phyloP scores from a whole-genome alignment of 1,140 invertebrate genomes.

The Lerema accius region DNA sequence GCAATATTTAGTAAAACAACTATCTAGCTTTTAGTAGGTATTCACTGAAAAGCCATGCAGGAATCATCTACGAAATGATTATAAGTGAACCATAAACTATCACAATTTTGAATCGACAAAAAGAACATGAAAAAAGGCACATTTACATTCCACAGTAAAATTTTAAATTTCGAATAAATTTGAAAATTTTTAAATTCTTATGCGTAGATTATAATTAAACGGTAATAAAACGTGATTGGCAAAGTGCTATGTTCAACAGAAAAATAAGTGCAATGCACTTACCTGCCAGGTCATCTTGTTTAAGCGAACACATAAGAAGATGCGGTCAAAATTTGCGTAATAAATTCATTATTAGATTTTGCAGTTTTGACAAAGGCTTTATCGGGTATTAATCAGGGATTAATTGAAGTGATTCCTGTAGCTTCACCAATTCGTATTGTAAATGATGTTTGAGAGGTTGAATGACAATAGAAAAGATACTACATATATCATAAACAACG shows the following conservation, averaged over 20 bases:
- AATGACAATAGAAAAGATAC: not conserved
- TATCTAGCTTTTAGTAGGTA: slow-evolving; percentile 8
- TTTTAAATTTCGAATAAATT: slow-evolving; percentile 4
- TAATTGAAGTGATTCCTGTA: not conserved
- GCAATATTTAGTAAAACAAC: slow-evolving; percentile 14
- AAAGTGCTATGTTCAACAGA: slow-evolving; percentile 12
- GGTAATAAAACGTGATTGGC: slow-evolving; percentile 12
- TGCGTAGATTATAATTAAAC: slow-evolving; percentile 15
- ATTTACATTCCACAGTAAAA: slow-evolving; percentile 21
- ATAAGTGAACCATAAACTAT: slow-evolving; percentile 6
- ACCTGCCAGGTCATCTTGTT: slow-evolving; percentile 29
- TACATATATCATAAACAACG: not conserved
- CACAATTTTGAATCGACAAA: not conserved
- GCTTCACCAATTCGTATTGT: not conserved
- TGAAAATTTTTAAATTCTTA: no score
- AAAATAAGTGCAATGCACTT: slow-evolving; percentile 28
- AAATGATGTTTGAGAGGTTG: not conserved
- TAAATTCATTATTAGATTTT: slow-evolving; percentile 5
- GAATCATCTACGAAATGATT: slow-evolving; percentile 10
- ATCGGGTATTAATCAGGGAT: not conserved
- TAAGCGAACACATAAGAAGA: slow-evolving; percentile 30
- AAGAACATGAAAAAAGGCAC: slow-evolving; percentile 7
- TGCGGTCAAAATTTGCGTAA: slow-evolving; percentile 26
- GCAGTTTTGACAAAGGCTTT: not conserved
- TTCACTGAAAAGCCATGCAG: slow-evolving; percentile 20